Base-by-base conservation (phyloP, 2,113 vertebrate genomes). In the Connochaetes taurinus region DNA sequence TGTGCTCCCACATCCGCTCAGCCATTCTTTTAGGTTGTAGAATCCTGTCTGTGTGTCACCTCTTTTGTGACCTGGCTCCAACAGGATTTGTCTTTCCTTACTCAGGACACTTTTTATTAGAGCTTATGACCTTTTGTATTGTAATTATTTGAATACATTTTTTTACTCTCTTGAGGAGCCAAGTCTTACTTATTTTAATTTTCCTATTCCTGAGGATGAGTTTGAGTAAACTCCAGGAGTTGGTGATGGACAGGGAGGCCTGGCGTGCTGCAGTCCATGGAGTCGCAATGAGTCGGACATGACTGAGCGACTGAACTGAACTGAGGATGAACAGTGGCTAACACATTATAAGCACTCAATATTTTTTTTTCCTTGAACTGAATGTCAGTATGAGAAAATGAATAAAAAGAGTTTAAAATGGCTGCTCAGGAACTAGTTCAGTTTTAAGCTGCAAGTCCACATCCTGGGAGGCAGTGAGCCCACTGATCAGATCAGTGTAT, bases 151-250 rank as follows among this genome's bases (percentile, higher is more conserved):
- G 27, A 96, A 45, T 47, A 43, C 2, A 29, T 45, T 21, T 92
- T 76, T 95, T 95, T 76, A 86, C 82, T 95, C 36, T 90, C 43
- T 87, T 53, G 45, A 94, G 74, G 33, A 95, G 15, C 31, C 13
- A 86, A 84, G n/a, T 95, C 71, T 81, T 53, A 78, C 50, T 92
- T 62, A 50, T 52, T 67, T 95, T 81, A 86, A 67, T 95, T 90
- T 95, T 96, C 19, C 29, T 95, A 3, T 94, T 94, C 71, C 36
- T 92, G 55, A 83, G 17, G 43, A 89, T 74, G 19, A 74, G 67
- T 74, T 40, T 40, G 67, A 74, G 67, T 74, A 13, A 40, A 74
- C n/a, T 12, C 67, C 2, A 0, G n/a, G n/a, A 71, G 67, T 36
- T 71, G 67, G n/a, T 71, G 67, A 40, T 71, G n/a, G 67, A 40